Conservation (phyloP, 37 sponge, comb jelly and placozoan genomes). For the Crambe crambe region DNA sequence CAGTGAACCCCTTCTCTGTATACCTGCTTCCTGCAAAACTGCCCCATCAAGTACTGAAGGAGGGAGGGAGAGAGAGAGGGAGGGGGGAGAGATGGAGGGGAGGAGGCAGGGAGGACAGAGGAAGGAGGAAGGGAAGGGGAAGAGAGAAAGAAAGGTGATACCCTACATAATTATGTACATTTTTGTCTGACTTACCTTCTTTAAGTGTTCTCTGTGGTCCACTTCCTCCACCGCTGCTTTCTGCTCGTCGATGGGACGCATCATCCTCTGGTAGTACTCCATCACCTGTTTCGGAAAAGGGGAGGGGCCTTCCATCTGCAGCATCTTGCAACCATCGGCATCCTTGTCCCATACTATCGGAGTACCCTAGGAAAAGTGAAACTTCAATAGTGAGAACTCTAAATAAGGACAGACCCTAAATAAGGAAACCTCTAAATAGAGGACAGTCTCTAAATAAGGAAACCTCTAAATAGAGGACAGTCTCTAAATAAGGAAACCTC, state of each 20-base stretch:
- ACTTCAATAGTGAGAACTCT: background rate
- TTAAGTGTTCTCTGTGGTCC: constrained; percentile 6
- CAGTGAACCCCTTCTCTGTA: constrained; percentile 55
- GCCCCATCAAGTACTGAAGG: constrained; percentile 34
- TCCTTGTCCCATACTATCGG: background rate
- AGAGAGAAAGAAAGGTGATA: background rate
- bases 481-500: background rate
- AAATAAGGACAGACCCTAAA: background rate
- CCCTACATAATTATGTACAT: background rate
- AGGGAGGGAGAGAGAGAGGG: constrained; percentile 14
- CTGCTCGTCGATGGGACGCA: background rate
- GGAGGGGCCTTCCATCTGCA: background rate
- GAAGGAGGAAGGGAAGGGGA: constrained; percentile 7
- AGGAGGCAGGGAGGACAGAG: constrained; percentile 7
- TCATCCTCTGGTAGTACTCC: background rate
- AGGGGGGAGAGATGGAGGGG: constrained; percentile 3
- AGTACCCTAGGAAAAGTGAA: background rate
- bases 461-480: background rate
- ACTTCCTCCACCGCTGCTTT: constrained; percentile 6
- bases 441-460: no score
- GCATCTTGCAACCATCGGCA: background rate
- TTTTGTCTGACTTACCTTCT: background rate
- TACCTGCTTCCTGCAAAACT: constrained; percentile 8
- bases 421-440: background rate
- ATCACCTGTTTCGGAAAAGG: background rate